Conservation (phyloP, 37 sponge, comb jelly and placozoan species). For the Beroe forskalii region DNA sequence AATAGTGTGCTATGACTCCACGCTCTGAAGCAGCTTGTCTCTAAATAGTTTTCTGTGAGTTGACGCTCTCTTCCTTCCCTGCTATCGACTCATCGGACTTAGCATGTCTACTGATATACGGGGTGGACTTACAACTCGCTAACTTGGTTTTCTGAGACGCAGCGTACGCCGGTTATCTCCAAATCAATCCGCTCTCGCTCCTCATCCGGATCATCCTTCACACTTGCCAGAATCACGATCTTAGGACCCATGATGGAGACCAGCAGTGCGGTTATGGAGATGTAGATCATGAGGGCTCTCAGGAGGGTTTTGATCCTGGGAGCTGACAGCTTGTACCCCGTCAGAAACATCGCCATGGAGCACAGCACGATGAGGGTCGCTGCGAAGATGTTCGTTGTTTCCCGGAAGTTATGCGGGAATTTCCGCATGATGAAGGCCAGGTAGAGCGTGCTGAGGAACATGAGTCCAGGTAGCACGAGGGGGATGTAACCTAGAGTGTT, state of each 20-base stretch:
- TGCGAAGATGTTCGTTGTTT: constrained; percentile 49
- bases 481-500: not conserved
- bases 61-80: not conserved
- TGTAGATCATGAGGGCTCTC: constrained; percentile 61
- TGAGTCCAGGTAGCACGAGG: not conserved
- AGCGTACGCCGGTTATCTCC: not conserved
- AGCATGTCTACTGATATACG: no score
- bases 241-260: constrained; percentile 31
- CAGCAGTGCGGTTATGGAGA: not conserved
- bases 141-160: no score
- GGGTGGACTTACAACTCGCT: no score
- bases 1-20: no score
- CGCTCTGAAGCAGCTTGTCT: no score
- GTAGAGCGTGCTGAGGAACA: constrained; percentile 33
- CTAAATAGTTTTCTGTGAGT: no score
- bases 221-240: not conserved
- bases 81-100: not conserved
- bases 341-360: constrained; percentile 34
- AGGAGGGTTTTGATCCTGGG: constrained; percentile 39
- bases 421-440: constrained; percentile 47
- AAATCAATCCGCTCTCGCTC: not conserved
- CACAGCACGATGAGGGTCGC: constrained; percentile 44
- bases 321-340: constrained; percentile 50
- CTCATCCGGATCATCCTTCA: not conserved
- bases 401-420: constrained; percentile 59